Conservation (phyloP, 2,113 vertebrate genomes). For the Lutjanus erythropterus region DNA sequence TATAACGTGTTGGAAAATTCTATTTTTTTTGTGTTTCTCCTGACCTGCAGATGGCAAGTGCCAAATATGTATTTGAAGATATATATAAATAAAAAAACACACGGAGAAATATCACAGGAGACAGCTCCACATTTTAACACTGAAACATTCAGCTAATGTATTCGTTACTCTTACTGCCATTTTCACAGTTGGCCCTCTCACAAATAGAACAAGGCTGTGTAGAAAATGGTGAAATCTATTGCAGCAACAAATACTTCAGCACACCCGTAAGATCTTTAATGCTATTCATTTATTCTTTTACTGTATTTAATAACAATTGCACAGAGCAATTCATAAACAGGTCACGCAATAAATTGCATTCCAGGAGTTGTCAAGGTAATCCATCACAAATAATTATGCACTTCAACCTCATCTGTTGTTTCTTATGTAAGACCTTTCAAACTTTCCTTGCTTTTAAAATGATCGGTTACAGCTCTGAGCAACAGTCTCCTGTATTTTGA, state of each 20-base stretch:
- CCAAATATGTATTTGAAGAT: neutral
- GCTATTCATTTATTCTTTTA: neutral
- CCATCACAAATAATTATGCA: constrained; percentile 1
- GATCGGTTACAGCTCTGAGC: neutral
- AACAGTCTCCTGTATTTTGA: constrained; percentile 2
- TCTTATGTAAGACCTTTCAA: neutral
- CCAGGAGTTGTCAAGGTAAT: constrained; percentile 7
- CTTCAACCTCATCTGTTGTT: neutral
- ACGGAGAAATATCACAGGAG: neutral
- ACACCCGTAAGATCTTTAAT: neutral
- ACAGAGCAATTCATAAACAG: neutral
- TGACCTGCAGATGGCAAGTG: neutral
- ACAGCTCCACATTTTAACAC: neutral
- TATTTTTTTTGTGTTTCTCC: neutral
- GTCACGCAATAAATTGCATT: constrained; percentile 12
- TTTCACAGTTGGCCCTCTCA: constrained; percentile 10
- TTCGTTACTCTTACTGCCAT: neutral
- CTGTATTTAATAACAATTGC: neutral
- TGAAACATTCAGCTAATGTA: neutral
- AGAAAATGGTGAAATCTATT: neutral
- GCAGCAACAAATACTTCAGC: neutral
- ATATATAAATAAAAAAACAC: neutral
- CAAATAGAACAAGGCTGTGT: neutral
- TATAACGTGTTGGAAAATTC: neutral
- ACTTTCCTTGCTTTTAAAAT: neutral